phyloP scores from a whole-genome alignment of 2,888 invertebrate species.

The Drosophila falleni region DNA sequence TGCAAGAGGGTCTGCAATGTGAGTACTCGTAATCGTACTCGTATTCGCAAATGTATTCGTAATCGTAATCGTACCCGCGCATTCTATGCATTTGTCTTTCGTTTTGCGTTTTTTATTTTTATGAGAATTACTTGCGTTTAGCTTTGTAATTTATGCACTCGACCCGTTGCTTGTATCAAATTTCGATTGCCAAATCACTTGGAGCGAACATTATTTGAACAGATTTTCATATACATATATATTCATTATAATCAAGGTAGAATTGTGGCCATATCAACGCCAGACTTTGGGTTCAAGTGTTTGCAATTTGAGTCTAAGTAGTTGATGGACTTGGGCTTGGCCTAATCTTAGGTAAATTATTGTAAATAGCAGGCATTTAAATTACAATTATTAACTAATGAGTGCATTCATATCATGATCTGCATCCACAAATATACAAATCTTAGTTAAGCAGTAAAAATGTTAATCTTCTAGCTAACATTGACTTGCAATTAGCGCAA shows the following conservation, averaged over 20 bases:
- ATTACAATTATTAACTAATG: constrained; percentile 32
- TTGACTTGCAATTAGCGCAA: background rate
- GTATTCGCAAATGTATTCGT: constrained; percentile 22
- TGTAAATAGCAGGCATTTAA: constrained; percentile 15
- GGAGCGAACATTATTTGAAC: constrained; percentile 59
- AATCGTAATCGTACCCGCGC: constrained; percentile 45
- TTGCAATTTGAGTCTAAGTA: constrained; percentile 33
- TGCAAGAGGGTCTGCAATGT: constrained; percentile 32
- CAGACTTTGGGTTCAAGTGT: constrained; percentile 31
- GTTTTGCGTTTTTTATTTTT: constrained; percentile 32
- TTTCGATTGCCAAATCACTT: constrained; percentile 71
- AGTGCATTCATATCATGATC: constrained; percentile 34
- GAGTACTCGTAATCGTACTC: constrained; percentile 30
- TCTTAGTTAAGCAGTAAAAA: background rate
- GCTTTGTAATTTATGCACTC: constrained; percentile 60
- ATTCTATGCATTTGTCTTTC: constrained; percentile 58
- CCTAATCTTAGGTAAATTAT: constrained; percentile 16
- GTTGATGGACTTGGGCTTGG: constrained; percentile 58
- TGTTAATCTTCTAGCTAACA: background rate
- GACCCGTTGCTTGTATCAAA: constrained; percentile 51
- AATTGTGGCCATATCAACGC: constrained; percentile 51
- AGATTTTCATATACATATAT: constrained; percentile 4
- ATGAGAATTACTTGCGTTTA: constrained; percentile 66
- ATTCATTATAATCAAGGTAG: constrained; percentile 59
- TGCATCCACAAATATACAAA: background rate